phyloP scores from a whole-genome alignment of 2,888 invertebrate species.

The Netelia melanura region DNA sequence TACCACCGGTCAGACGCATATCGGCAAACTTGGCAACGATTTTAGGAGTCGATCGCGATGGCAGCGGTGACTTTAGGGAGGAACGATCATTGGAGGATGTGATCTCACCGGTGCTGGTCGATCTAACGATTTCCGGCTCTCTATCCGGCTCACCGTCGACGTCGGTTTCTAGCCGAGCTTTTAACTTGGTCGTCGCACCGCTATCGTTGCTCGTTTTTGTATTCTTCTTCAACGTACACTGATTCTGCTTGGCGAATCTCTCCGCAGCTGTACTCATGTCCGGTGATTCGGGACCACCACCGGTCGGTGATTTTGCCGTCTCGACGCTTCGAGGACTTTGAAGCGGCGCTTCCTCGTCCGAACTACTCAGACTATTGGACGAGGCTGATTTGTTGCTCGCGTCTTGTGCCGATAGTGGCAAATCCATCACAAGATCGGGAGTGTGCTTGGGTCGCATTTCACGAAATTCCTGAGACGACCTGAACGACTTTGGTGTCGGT shows the following conservation, averaged over 20 bases:
- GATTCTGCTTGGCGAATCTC: slow-evolving; percentile 92
- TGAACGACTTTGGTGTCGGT: slow-evolving; percentile 83
- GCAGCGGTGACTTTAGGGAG: slow-evolving; percentile 85
- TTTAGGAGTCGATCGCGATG: slow-evolving; percentile 88
- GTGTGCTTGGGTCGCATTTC: slow-evolving; percentile 87
- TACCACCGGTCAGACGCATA: slow-evolving; percentile 88
- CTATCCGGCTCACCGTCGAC: slow-evolving; percentile 67
- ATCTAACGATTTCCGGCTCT: slow-evolving; percentile 78
- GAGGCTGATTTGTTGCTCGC: slow-evolving; percentile 80
- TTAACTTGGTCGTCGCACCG: slow-evolving; percentile 67
- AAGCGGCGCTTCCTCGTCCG: slow-evolving; percentile 81
- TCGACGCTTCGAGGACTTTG: slow-evolving; percentile 76
- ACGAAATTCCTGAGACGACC: slow-evolving; percentile 84
- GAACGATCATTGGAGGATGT: slow-evolving; percentile 72
- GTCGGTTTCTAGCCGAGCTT: slow-evolving; percentile 70
- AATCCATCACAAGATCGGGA: slow-evolving; percentile 93
- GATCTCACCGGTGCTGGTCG: slow-evolving; percentile 81
- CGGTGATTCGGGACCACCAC: slow-evolving; percentile 86
- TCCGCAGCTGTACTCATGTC: slow-evolving; percentile 91
- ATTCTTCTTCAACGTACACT: slow-evolving; percentile 91
- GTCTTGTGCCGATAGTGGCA: slow-evolving; percentile 87
- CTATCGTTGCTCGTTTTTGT: slow-evolving; percentile 82
- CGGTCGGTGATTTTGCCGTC: slow-evolving; percentile 82
- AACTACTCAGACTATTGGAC: slow-evolving; percentile 82
- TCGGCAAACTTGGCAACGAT: slow-evolving; percentile 89